These are phyloP conservation scores for Alethe castanea DNA, from an alignment of 2,113 vertebrate genomes.

Conservation along the genomic window DNA sequence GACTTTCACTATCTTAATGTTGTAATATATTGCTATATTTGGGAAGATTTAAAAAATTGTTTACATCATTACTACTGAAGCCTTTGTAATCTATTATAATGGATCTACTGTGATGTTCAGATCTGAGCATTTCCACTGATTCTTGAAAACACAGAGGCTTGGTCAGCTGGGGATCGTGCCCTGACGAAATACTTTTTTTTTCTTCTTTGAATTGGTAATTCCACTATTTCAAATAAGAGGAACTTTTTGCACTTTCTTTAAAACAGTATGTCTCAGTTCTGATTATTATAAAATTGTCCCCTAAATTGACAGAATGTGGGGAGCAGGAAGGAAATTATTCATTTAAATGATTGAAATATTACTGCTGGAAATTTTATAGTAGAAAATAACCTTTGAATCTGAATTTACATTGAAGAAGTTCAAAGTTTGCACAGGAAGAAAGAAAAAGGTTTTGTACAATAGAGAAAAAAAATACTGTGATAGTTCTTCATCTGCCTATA, in stretches of 20 bases:
- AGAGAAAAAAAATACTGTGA: neutral
- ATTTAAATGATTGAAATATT: neutral
- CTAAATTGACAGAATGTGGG: neutral
- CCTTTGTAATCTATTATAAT: neutral
- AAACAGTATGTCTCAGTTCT: neutral
- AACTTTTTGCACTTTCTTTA: neutral
- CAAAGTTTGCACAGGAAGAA: neutral
- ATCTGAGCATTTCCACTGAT: neutral
- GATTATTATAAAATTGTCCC: neutral
- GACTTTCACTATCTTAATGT: neutral
- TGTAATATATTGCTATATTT: neutral
- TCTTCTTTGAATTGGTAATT: neutral
- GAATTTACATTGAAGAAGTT: neutral
- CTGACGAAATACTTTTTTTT: neutral
- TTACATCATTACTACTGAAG: neutral
- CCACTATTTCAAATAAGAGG: neutral
- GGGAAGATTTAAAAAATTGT: neutral
- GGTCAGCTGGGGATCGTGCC: neutral
- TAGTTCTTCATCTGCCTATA: neutral
- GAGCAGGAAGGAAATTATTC: neutral
- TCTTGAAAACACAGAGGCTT: neutral
- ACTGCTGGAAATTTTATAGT: neutral
- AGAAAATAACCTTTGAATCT: neutral
- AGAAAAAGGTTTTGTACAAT: neutral
- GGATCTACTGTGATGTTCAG: neutral